phyloP scores from a whole-genome alignment of 2,113 vertebrate species.

The Centrocercus urophasianus region DNA sequence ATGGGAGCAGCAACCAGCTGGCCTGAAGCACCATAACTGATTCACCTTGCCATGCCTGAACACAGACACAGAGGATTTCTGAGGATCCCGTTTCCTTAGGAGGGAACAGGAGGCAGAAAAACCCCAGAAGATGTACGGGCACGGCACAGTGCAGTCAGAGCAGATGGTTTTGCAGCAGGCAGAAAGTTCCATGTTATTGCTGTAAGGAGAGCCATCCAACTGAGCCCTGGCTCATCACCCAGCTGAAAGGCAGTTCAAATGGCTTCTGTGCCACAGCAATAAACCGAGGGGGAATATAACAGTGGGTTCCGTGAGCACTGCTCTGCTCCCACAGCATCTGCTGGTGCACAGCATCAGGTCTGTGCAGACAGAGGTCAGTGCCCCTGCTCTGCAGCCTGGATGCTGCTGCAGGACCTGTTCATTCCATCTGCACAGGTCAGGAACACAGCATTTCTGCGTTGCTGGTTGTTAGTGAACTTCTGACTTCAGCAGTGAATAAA shows the following conservation, averaged over 20 bases:
- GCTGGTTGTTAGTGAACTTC: not conserved
- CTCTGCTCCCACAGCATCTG: not conserved
- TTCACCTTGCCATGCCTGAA: not conserved
- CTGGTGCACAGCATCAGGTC: too few relatives aligned
- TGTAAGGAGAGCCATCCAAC: not conserved
- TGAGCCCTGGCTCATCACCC: not conserved
- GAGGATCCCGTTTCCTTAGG: not conserved
- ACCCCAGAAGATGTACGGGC: not conserved
- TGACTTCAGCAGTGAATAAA: not conserved
- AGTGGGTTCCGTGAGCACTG: not conserved
- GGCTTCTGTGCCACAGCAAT: not conserved
- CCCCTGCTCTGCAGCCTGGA: too few relatives aligned
- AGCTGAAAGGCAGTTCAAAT: not conserved
- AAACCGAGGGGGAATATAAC: not conserved
- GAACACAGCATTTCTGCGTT: not conserved
- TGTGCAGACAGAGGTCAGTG: too few relatives aligned
- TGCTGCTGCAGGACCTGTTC: not conserved
- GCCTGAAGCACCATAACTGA: not conserved
- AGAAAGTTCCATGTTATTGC: not conserved
- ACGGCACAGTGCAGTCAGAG: rapidly evolving
- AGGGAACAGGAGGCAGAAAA: not conserved
- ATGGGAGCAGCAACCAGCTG: not conserved
- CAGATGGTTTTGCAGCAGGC: not conserved
- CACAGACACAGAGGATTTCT: not conserved
- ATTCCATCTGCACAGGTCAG: not conserved